A percentile compares a stretch with the other conserved stretches of the same genome.
phyloP scores from a whole-genome alignment of 2,113 vertebrate genomes.

The Calyptomena viridis region DNA sequence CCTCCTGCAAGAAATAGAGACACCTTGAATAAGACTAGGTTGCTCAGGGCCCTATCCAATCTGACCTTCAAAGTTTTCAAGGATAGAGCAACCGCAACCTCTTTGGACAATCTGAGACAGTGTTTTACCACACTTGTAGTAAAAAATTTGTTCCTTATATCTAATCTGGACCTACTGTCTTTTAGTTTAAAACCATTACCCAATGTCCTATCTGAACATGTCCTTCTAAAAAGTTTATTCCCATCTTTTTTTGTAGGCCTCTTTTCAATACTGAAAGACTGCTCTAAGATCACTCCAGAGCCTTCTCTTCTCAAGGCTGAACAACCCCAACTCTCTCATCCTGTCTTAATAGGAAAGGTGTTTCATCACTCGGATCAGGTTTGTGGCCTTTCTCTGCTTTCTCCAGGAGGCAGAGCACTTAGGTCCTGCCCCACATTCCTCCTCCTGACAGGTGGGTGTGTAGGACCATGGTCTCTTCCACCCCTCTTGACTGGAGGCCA shows the following conservation, averaged over 20 bases:
- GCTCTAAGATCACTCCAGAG: not conserved
- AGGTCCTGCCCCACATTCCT: rapidly evolving
- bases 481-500: rapidly evolving
- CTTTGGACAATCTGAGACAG: not conserved
- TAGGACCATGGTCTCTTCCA: rapidly evolving
- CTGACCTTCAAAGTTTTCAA: not conserved
- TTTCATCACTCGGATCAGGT: not conserved
- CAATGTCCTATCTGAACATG: not conserved
- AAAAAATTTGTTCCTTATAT: not conserved
- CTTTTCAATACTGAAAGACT: not conserved
- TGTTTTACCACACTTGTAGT: not conserved
- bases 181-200: not conserved
- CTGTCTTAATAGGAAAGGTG: not conserved
- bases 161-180: not conserved
- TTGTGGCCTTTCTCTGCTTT: not conserved
- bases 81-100: rapidly evolving
- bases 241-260: not conserved
- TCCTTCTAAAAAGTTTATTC: not conserved
- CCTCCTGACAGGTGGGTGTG: rapidly evolving
- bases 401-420: not conserved
- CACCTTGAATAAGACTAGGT: not conserved
- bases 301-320: not conserved
- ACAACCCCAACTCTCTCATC: not conserved
- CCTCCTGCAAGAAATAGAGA: not conserved
- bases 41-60: not conserved